Evolutionary conservation across 2,113 vertebrate genomes (phyloP), one percentile per base, ranked within the genome.

Genomic region (Zosterops japonicus): DNA sequence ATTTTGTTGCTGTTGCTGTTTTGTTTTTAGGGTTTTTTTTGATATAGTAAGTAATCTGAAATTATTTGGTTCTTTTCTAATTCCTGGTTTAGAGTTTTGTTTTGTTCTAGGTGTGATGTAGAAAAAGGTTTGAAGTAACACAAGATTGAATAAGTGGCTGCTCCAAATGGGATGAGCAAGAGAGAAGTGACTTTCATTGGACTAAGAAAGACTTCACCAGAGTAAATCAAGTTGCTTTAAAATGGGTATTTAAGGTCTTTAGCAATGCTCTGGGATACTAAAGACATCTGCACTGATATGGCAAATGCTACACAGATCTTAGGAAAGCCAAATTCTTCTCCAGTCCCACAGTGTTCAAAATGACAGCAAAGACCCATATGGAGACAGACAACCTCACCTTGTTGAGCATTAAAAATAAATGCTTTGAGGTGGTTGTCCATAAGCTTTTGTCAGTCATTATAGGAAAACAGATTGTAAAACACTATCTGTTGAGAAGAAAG

Each of bases 41-140:
- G 4, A 8, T 60, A 39, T 6, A n/a, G 5, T 11, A 52, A 53
- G 21, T 31, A 12, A 59, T 57, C 12, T 53, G 12, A 87, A 91
- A 50, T 29, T 0, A 1, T 52, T 61, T 49, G 5, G 0, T n/a
- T 41, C 8, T 56, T 47, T 46, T 42, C 17, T 52, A 13, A 41
- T 64, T 75, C 42, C 9, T 75, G 28, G 5, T 42, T 77, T 77
- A 3, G 9, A 53, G 31, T 42, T 10, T 4, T 84, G 3, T 77
- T 87, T 70, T 76, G 8, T 81, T 67, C 6, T 29, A 78, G 19
- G 6, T 80, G 2, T 19, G 50, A 14, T 23, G 41, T 18, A 75
- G n/a, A 12, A 60, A 71, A 88, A 63, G 8, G 5, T 6, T 79
- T 63, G 29, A 65, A 67, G 14, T 39, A 79, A 28, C 28, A 41